Evolutionary conservation across 2,888 invertebrate species (phyloP).

Genomic region (Drosophila lacicola): DNA sequence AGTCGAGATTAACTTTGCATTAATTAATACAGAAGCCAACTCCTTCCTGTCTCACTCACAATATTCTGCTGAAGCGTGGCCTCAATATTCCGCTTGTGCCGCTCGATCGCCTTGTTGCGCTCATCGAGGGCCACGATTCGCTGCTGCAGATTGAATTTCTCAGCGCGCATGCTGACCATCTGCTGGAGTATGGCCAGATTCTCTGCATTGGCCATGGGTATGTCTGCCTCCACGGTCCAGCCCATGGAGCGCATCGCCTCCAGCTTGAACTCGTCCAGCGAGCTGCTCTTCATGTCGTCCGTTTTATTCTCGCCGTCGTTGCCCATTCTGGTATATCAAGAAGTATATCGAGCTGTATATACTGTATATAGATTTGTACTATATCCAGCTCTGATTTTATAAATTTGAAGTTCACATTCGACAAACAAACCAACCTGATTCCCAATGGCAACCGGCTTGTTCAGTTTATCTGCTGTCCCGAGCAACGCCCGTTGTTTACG

Average conservation of each 20-base stretch:
- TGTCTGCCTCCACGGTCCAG: slow-evolving; percentile 88
- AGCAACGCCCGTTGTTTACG: slow-evolving; percentile 24
- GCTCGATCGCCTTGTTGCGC: slow-evolving; percentile 84
- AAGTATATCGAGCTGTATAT: slow-evolving; percentile 6
- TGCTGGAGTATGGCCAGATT: slow-evolving; percentile 86
- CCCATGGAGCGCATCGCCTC: slow-evolving; percentile 81
- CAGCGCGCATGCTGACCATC: slow-evolving; percentile 85
- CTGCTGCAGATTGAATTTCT: slow-evolving; percentile 85
- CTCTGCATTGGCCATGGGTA: slow-evolving; percentile 91
- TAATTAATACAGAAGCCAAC: background rate
- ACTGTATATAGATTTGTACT: slow-evolving; percentile 4
- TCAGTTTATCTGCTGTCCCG: slow-evolving; percentile 10
- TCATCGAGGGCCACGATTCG: slow-evolving; percentile 85
- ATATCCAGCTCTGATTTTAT: slow-evolving; percentile 6
- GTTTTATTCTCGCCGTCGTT: slow-evolving; percentile 54
- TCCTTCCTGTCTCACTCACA: slow-evolving; percentile 73
- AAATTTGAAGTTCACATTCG: slow-evolving; percentile 14
- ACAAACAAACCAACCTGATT: slow-evolving; percentile 21
- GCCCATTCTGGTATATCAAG: slow-evolving; percentile 8
- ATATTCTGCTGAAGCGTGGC: slow-evolving; percentile 87
- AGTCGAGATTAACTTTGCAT: slow-evolving; percentile 68
- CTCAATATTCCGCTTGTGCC: slow-evolving; percentile 86
- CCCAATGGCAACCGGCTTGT: slow-evolving; percentile 44
- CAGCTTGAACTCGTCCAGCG: slow-evolving; percentile 71
- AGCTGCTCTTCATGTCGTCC: slow-evolving; percentile 66